phyloP scores from a whole-genome alignment of 2,113 vertebrate genomes.

The Ceyx melanurus region DNA sequence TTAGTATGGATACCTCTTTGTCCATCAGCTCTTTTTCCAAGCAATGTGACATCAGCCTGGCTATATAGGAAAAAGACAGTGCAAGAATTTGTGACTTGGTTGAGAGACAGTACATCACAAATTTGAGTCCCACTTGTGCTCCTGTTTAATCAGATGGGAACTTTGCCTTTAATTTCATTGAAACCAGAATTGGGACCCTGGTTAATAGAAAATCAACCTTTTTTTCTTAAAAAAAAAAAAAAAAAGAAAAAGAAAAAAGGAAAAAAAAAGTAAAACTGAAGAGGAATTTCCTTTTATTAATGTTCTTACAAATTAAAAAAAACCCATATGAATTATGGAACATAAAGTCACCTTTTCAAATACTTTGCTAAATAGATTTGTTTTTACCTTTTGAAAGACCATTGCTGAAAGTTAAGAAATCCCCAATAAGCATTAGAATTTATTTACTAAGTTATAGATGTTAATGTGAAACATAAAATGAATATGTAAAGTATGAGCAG shows the following conservation, averaged over 20 bases:
- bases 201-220: not conserved
- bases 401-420: not conserved
- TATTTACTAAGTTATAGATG: not conserved
- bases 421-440: not conserved
- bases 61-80: fast-evolving
- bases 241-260: too few relatives aligned
- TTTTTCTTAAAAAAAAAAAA: not conserved
- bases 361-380: not conserved
- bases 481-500: not conserved
- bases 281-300: not conserved
- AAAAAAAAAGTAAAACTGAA: not conserved
- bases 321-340: not conserved
- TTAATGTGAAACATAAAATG: not conserved
- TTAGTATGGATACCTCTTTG: not conserved
- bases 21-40: not conserved
- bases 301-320: not conserved
- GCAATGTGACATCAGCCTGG: not conserved
- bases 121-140: not conserved
- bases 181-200: not conserved
- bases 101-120: fast-evolving
- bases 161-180: not conserved
- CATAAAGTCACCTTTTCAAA: not conserved
- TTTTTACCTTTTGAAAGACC: not conserved
- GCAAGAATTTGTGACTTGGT: not conserved
- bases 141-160: not conserved